Base-by-base conservation (phyloP, 2,113 vertebrate genomes). In the Pagrus major region DNA sequence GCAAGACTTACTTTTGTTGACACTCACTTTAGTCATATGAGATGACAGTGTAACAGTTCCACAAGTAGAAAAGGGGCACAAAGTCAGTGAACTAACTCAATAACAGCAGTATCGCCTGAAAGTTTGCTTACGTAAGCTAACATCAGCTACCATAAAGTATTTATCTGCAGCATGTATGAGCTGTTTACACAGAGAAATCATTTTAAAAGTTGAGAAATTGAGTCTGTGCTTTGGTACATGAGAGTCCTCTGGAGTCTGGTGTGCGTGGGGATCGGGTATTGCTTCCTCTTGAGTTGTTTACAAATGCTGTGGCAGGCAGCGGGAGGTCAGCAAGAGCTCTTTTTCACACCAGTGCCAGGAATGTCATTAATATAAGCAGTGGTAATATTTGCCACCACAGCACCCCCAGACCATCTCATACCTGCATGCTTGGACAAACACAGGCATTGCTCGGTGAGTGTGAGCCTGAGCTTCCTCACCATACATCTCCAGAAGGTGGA, bases 311-410 rank as follows among this genome's bases (percentile, higher is more conserved):
- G 23, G 73, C 71, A 60, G 76, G 86, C 65, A 55, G 69, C 70
- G 51, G 63, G 68, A 80, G 84, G 79, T 75, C 77, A 42, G 25
- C 12, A 31, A 37, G 75, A 47, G 78, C 54, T 70, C 49, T 23
- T 69, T 89, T 88, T 76, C 85, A 88, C 82, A 73, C 81, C 55
- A 64, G 58, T 80, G 90, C 80, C 86, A 91, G 88, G 88, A 94
- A 94, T 91, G 87, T 82, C 90, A 91, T 89, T 87, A 83, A 88
- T 87, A 89, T 78, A 87, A 88, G 89, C 85, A 86, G 71, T 46
- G 68, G 51, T 80, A 81, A 86, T 81, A 81, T 79, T 80, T 85
- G 77, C 70, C 25, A 25, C 54, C 54, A 15, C 54, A 23, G 5
- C 29, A 9, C 47, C 47, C 11, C n/a, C 4, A 60, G 47, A 42